Percentiles rank a stretch among this genome's conserved stretches.
Conservation (phyloP, 2,113 vertebrate species). For the Amia ocellicauda region DNA sequence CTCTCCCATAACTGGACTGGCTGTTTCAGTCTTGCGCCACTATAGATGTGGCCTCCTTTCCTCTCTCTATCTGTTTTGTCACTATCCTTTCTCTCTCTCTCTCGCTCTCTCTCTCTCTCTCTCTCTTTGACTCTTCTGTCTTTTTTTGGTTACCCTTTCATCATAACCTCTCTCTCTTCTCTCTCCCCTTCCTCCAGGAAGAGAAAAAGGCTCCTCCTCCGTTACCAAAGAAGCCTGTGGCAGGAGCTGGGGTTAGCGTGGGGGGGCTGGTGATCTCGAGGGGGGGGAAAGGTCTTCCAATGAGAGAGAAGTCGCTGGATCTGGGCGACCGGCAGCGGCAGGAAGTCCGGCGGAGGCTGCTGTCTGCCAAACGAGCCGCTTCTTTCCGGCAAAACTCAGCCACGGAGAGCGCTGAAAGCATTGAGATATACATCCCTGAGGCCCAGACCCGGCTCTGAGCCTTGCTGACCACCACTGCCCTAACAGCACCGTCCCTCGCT, state of each 20-base stretch:
- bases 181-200: conserved; percentile 55
- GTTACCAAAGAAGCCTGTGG: conserved; percentile 72
- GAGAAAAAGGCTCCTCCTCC: conserved; percentile 74
- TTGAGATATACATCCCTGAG: conserved; percentile 99
- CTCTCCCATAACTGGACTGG: conserved; percentile 46
- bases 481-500: conserved; percentile 4
- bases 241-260: conserved; percentile 28
- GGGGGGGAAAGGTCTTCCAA: conserved; percentile 51
- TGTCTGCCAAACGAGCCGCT: conserved; percentile 89
- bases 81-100: too few species aligned
- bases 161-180: neutral
- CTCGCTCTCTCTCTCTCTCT: neutral
- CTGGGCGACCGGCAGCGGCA: conserved; percentile 88
- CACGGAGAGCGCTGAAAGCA: conserved; percentile 98
- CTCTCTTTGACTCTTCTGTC: too few species aligned
- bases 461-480: neutral
- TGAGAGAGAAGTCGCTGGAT: conserved; percentile 69
- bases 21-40: neutral
- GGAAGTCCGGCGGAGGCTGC: conserved; percentile 87
- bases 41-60: too few species aligned
- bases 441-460: conserved; percentile 96
- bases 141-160: neutral
- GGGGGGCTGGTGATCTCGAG: conserved; percentile 61
- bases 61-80: too few species aligned
- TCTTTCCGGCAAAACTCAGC: conserved; percentile 98